A percentile compares a stretch with the other conserved stretches of the same genome.
Evolutionary conservation across 2,888 invertebrate genomes (phyloP).

Genomic region (Philereme transversata): DNA sequence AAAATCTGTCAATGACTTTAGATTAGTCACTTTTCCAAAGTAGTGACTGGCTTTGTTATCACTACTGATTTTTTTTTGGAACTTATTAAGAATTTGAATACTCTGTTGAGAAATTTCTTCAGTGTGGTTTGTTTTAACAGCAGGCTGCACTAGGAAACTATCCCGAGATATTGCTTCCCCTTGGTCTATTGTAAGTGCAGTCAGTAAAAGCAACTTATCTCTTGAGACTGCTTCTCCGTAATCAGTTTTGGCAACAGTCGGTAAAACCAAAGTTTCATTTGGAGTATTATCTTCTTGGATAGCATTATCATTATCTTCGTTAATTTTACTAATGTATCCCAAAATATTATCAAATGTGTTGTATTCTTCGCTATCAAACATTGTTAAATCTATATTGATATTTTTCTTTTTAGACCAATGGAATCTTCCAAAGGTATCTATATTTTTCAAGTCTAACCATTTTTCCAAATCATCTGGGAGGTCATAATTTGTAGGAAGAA

Average conservation of each 20-base stretch:
- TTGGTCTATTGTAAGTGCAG: constrained; percentile 14
- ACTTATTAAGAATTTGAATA: constrained; percentile 44
- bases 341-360: constrained; percentile 62
- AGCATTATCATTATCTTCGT: constrained; percentile 42
- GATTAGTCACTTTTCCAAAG: constrained; percentile 56
- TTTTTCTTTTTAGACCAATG: constrained; percentile 63
- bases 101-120: constrained; percentile 55
- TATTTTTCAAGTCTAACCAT: constrained; percentile 78
- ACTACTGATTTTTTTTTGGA: constrained; percentile 34
- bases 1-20: constrained; percentile 56
- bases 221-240: constrained; percentile 10
- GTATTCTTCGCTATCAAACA: constrained; percentile 54
- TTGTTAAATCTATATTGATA: constrained; percentile 45
- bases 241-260: constrained; percentile 14
- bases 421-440: constrained; percentile 68
- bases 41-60: constrained; percentile 45
- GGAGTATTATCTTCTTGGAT: constrained; percentile 29
- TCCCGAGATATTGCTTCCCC: constrained; percentile 27
- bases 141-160: constrained; percentile 15
- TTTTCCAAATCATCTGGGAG: constrained; percentile 73
- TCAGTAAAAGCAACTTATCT: constrained; percentile 5
- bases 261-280: constrained; percentile 5
- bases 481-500: constrained; percentile 71
- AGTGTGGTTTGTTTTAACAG: constrained; percentile 50
- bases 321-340: constrained; percentile 54